phyloP scores from a whole-genome alignment of 2,797 vertebrate genomes.

The Microhierax caerulescens region DNA sequence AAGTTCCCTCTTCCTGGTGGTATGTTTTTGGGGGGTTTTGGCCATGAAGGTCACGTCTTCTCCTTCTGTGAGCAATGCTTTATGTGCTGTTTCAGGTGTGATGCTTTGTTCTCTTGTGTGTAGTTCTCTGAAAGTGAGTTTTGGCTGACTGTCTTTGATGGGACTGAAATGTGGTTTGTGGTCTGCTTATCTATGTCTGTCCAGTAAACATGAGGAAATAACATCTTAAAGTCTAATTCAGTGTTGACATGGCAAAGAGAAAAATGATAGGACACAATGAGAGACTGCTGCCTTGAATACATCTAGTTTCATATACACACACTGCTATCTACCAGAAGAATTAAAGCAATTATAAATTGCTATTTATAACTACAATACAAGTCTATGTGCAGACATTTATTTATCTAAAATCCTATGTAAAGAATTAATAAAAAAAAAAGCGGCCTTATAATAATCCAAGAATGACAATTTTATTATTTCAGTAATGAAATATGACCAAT shows the following conservation, averaged over 20 bases:
- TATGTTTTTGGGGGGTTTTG: background rate
- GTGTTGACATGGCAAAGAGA: background rate
- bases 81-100: background rate
- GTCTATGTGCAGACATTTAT: background rate
- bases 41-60: background rate
- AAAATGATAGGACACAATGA: background rate
- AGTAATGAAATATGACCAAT: background rate
- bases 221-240: background rate
- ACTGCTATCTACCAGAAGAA: background rate
- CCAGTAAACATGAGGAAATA: background rate
- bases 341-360: background rate
- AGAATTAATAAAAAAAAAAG: background rate
- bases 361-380: background rate
- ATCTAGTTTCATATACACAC: rapidly evolving
- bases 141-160: background rate
- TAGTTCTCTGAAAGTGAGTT: background rate
- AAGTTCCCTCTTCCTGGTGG: background rate
- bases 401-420: background rate
- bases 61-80: background rate
- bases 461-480: background rate
- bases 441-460: background rate
- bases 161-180: background rate
- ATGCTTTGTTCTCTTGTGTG: background rate
- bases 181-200: background rate
- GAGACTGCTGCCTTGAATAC: background rate